phyloP scores from a whole-genome alignment of 2,797 vertebrate species.

The Liparis tanakae region DNA sequence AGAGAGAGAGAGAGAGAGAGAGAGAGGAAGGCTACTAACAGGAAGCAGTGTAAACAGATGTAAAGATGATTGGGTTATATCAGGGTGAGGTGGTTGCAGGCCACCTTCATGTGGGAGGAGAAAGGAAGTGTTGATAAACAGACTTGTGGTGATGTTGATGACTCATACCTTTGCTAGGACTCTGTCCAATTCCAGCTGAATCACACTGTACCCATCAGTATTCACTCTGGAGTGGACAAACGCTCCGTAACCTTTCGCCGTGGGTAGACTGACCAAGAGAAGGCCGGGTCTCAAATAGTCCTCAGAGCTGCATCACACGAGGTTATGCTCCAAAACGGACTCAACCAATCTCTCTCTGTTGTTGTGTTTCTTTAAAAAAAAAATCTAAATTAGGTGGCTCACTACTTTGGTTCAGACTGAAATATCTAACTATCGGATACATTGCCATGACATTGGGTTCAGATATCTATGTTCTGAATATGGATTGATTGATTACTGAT shows the following conservation, averaged over 20 bases:
- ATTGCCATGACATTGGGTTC: neutral
- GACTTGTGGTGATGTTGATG: slow-evolving; percentile 61
- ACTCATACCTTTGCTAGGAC: slow-evolving; percentile 62
- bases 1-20: neutral
- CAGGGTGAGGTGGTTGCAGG: slow-evolving; percentile 52
- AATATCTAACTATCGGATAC: neutral
- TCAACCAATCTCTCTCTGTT: neutral
- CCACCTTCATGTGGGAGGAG: slow-evolving; percentile 44
- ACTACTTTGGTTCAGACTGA: neutral
- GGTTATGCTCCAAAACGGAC: slow-evolving; percentile 13
- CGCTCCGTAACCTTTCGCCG: slow-evolving; percentile 39
- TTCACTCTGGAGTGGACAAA: slow-evolving; percentile 41
- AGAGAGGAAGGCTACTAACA: slow-evolving; percentile 11
- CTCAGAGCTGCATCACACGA: neutral
- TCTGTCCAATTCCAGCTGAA: slow-evolving; percentile 56
- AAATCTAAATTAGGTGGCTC: neutral
- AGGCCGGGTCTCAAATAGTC: neutral
- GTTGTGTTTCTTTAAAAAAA: neutral
- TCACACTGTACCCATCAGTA: slow-evolving; percentile 40
- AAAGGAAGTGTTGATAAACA: slow-evolving; percentile 66
- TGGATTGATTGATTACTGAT: neutral
- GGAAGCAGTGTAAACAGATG: slow-evolving; percentile 49
- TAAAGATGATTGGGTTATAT: slow-evolving; percentile 49
- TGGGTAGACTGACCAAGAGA: slow-evolving; percentile 8
- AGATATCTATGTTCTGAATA: neutral